These are phyloP conservation scores for Callimorpha dominula DNA, from an alignment of 2,888 invertebrate species.

Conservation along the genomic window DNA sequence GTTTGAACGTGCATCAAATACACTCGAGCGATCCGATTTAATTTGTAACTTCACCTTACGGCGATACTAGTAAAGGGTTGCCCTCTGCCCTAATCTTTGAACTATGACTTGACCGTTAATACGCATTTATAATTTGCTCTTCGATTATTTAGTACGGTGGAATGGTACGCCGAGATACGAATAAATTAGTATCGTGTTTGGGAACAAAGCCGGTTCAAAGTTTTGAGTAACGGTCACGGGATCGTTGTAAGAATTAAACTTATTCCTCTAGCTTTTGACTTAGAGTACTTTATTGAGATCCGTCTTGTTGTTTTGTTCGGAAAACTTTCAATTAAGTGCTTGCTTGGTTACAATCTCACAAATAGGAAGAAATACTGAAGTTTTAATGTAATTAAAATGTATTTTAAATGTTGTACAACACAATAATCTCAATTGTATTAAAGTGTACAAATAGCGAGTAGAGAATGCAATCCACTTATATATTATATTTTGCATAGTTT, in stretches of 20 bases:
- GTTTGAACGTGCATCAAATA: constrained; percentile 72
- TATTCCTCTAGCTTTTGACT: constrained; percentile 69
- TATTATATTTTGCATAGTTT: background rate
- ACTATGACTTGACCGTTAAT: constrained; percentile 87
- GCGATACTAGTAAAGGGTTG: constrained; percentile 78
- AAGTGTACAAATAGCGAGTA: background rate
- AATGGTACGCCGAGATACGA: constrained; percentile 80
- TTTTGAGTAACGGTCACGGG: constrained; percentile 84
- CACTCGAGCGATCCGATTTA: constrained; percentile 71
- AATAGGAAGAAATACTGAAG: background rate
- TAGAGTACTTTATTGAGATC: constrained; percentile 67
- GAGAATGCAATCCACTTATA: background rate
- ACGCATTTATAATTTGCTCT: constrained; percentile 86
- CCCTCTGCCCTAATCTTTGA: constrained; percentile 86
- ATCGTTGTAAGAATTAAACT: constrained; percentile 80
- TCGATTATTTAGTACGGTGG: constrained; percentile 84
- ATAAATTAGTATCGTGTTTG: constrained; percentile 86
- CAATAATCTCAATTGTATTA: background rate
- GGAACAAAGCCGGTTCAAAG: constrained; percentile 83
- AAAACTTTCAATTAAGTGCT: constrained; percentile 62
- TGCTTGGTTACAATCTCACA: constrained; percentile 37
- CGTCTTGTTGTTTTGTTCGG: constrained; percentile 70
- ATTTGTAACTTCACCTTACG: constrained; percentile 78
- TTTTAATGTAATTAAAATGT: background rate
- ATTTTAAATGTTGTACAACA: constrained; percentile 3